Conservation (phyloP, 2,797 vertebrate genomes). For the Eidolon dupreanum region DNA sequence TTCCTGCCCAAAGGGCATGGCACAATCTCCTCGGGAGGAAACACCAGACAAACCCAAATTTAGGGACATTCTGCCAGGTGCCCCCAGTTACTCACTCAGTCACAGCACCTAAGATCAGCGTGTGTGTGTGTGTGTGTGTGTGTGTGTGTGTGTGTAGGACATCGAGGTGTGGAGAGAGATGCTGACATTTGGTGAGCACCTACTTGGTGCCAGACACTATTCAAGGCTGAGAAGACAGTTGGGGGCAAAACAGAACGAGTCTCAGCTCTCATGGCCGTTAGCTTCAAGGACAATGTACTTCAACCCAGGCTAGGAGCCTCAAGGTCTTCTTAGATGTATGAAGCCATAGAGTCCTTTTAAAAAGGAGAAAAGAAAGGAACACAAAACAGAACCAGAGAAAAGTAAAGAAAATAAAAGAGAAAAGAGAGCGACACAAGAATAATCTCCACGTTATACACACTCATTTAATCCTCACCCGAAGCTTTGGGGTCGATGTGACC, state of each 20-base stretch:
- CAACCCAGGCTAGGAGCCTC: background rate
- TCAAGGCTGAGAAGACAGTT: background rate
- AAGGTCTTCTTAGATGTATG: background rate
- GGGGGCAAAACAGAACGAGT: background rate
- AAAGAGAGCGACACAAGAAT: background rate
- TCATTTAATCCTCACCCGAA: background rate
- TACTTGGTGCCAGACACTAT: too few relatives aligned
- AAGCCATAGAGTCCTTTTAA: background rate
- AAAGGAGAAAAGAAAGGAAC: background rate
- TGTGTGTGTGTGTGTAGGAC: background rate
- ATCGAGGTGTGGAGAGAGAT: background rate
- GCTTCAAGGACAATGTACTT: background rate
- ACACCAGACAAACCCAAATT: background rate
- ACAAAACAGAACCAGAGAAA: background rate
- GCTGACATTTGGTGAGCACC: background rate
- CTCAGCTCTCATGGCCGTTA: background rate
- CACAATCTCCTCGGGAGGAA: background rate
- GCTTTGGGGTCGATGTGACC: background rate
- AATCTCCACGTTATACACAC: background rate
- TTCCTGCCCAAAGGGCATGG: accelerated
- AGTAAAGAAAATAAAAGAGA: background rate
- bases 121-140: background rate
- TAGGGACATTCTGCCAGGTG: background rate
- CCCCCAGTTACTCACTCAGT: too few relatives aligned
- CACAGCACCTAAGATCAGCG: background rate